Evolutionary conservation across 2,888 invertebrate species (phyloP).

Genomic region (Enoplolaimus lenunculus): DNA sequence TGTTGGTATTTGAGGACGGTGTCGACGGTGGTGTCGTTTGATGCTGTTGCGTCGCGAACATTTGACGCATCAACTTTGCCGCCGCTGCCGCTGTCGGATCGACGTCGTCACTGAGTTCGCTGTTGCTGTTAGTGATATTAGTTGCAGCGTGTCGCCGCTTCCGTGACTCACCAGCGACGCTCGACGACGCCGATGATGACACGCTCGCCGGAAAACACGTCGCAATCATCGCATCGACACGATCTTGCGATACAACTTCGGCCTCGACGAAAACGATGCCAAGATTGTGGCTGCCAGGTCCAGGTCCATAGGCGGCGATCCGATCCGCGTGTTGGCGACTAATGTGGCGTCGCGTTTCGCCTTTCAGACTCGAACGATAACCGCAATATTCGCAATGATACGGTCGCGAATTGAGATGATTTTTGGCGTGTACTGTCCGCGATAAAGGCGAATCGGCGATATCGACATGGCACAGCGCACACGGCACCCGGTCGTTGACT

Average conservation of each 20-base stretch:
- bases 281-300: too few relatives aligned
- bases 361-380: slow-evolving; percentile 22
- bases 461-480: slow-evolving; percentile 11
- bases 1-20: too few relatives aligned
- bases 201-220: too few relatives aligned
- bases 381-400: slow-evolving; percentile 23
- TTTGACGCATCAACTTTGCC: too few relatives aligned
- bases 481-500: slow-evolving; percentile 16
- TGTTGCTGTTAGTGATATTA: too few relatives aligned
- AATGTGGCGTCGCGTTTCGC: slow-evolving; percentile 23
- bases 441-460: slow-evolving; percentile 17
- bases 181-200: too few relatives aligned
- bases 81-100: too few relatives aligned
- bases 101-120: too few relatives aligned
- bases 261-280: slow-evolving; percentile 14
- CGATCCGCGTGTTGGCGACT: slow-evolving; percentile 18
- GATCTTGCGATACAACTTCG: slow-evolving; percentile 6
- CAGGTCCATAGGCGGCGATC: slow-evolving; percentile 5
- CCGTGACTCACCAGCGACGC: too few relatives aligned
- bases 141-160: too few relatives aligned
- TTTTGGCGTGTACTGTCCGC: slow-evolving; percentile 22
- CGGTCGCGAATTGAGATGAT: slow-evolving; percentile 22
- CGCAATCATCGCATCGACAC: slow-evolving; percentile 19
- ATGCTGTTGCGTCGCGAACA: too few relatives aligned
- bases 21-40: too few relatives aligned